A percentile compares a stretch with the other conserved stretches of the same genome.
These are phyloP conservation scores for Enteromius fasciolatus DNA, from an alignment of 2,797 vertebrate species.

Conservation along the genomic window DNA sequence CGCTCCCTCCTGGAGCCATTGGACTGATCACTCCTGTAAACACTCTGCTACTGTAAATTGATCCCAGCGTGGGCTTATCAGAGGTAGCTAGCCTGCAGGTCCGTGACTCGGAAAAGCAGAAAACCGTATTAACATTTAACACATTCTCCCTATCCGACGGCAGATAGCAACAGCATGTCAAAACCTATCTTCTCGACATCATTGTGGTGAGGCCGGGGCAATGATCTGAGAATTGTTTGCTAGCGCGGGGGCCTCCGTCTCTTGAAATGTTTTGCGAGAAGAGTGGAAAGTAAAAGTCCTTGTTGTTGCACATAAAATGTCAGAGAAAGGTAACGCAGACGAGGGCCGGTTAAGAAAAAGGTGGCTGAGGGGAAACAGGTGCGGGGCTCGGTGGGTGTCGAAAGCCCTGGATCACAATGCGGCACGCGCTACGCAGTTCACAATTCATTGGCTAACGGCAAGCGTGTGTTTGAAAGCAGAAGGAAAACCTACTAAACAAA, in stretches of 20 bases:
- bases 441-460: constrained; percentile 43
- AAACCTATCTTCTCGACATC: constrained; percentile 39
- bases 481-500: constrained; percentile 17
- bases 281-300: not conserved
- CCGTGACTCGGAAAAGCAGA: constrained; percentile 45
- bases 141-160: constrained; percentile 43
- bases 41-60: constrained; percentile 57
- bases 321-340: constrained; percentile 12
- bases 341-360: constrained; percentile 27
- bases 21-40: constrained; percentile 56
- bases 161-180: constrained; percentile 51
- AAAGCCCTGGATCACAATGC: constrained; percentile 56
- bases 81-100: constrained; percentile 50
- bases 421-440: constrained; percentile 30
- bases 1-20: constrained; percentile 46
- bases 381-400: constrained; percentile 57
- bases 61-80: constrained; percentile 58
- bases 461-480: constrained; percentile 32
- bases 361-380: constrained; percentile 60
- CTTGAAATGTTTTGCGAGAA: constrained; percentile 3
- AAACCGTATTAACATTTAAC: constrained; percentile 57
- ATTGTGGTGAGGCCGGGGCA: constrained; percentile 28
- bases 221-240: constrained; percentile 44
- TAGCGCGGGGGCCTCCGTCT: constrained; percentile 16
- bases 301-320: constrained; percentile 39